A percentile compares a stretch with the other conserved stretches of the same genome.
These are phyloP conservation scores for Betta splendens DNA, from an alignment of 2,797 vertebrate species.

Conservation along the genomic window DNA sequence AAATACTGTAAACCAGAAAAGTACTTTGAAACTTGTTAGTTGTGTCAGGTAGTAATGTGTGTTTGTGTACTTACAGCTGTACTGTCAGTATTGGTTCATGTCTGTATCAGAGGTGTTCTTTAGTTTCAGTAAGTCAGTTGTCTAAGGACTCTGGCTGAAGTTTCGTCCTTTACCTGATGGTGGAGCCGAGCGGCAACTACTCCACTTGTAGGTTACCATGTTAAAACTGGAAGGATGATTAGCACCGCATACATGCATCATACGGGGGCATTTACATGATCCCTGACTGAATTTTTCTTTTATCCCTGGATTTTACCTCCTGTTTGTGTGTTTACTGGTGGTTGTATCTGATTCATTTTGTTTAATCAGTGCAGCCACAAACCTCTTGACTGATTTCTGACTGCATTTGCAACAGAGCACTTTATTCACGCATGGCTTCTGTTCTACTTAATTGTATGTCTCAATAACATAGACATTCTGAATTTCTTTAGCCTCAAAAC, in stretches of 20 bases:
- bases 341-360: conserved; percentile 4
- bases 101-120: conserved; percentile 14
- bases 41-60: conserved; percentile 27
- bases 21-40: neutral
- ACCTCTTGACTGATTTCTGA: neutral
- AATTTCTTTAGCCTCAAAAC: neutral
- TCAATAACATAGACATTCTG: conserved; percentile 7
- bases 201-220: neutral
- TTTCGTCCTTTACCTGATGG: conserved; percentile 23
- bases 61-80: conserved; percentile 30
- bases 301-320: neutral
- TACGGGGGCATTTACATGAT: neutral
- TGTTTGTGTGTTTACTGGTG: conserved; percentile 1
- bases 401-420: conserved; percentile 8
- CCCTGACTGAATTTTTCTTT: no score
- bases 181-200: conserved; percentile 26
- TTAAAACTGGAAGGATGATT: conserved; percentile 6
- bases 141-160: conserved; percentile 1
- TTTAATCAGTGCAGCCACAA: neutral
- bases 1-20: conserved; percentile 64
- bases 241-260: neutral
- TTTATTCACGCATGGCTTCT: conserved; percentile 51
- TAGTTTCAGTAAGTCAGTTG: conserved; percentile 11
- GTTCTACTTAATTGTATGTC: neutral
- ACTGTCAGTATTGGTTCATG: conserved; percentile 13